Conservation (phyloP, 2,113 vertebrate genomes). For the Tylochromis polylepis region DNA sequence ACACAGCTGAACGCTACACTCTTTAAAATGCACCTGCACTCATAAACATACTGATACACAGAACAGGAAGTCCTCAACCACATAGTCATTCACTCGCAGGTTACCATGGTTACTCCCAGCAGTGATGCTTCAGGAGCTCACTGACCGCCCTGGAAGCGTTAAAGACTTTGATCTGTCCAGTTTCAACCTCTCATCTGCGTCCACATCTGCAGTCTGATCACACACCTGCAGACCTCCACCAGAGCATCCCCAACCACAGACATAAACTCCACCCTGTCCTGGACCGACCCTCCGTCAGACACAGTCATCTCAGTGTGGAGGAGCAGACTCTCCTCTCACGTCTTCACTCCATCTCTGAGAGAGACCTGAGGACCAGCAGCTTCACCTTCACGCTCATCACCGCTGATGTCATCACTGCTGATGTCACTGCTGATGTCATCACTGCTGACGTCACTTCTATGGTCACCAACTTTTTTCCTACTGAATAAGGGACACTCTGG, state of each 20-base stretch:
- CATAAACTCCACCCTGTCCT: not conserved
- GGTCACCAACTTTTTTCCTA: not conserved
- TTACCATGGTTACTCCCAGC: too few species aligned
- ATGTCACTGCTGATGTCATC: not conserved
- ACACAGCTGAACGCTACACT: too few species aligned
- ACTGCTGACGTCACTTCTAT: rapidly evolving
- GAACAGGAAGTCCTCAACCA: too few species aligned
- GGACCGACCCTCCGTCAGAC: not conserved
- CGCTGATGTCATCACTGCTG: not conserved
- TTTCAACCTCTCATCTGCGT: too few species aligned
- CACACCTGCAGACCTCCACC: not conserved
- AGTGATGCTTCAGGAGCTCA: too few species aligned
- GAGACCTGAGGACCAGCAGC: not conserved
- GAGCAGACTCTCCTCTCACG: not conserved
- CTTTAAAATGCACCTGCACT: too few species aligned
- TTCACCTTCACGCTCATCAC: not conserved
- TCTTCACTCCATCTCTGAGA: not conserved
- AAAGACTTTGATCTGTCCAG: too few species aligned
- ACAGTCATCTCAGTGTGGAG: not conserved
- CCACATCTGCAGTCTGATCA: too few species aligned
- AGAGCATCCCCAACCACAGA: not conserved
- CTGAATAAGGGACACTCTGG: not conserved
- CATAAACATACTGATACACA: too few species aligned
- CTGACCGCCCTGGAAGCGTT: too few species aligned
- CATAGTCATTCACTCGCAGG: too few species aligned